These are phyloP conservation scores for Sterrhoptilus dennistouni DNA, from an alignment of 2,113 vertebrate species.

Conservation along the genomic window DNA sequence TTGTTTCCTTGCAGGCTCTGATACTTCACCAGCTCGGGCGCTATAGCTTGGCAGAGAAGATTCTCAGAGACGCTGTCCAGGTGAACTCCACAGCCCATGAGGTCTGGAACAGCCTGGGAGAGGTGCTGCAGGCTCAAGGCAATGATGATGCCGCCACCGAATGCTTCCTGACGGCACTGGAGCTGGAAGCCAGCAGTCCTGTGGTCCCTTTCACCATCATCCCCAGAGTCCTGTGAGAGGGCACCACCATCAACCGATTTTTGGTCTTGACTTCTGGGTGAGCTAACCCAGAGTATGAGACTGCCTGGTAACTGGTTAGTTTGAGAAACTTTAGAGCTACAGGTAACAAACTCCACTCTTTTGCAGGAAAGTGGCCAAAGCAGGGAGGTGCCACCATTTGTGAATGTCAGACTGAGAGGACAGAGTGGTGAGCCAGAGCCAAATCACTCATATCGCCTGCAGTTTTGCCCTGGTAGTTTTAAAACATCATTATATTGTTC, in stretches of 20 bases:
- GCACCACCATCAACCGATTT: not conserved
- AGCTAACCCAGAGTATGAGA: not conserved
- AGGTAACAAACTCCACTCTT: not conserved
- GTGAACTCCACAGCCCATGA: slow-evolving; percentile 96
- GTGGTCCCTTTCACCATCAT: slow-evolving; percentile 97
- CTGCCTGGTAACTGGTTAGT: slow-evolving; percentile 19
- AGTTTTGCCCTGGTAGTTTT: slow-evolving; percentile 55
- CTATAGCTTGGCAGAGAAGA: slow-evolving; percentile 92
- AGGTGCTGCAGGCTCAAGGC: slow-evolving; percentile 96
- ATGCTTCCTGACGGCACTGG: slow-evolving; percentile 94
- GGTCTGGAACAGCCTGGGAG: slow-evolving; percentile 96
- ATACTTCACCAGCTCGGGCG: slow-evolving; percentile 95
- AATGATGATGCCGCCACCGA: slow-evolving; percentile 90
- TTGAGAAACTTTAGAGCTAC: not conserved
- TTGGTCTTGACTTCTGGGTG: not conserved
- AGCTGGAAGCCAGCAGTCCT: slow-evolving; percentile 97
- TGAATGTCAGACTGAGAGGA: not conserved
- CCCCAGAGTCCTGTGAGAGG: slow-evolving; percentile 86
- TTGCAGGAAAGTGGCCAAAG: not conserved
- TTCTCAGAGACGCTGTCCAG: slow-evolving; percentile 93
- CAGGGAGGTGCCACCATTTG: not conserved
- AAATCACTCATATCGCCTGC: slow-evolving; percentile 1
- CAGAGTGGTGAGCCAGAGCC: not conserved
- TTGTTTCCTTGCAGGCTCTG: slow-evolving; percentile 80
- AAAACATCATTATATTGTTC: slow-evolving; percentile 55